Evolutionary conservation across 2,888 invertebrate species (phyloP).

Genomic region (Caenorhabditis virilis): DNA sequence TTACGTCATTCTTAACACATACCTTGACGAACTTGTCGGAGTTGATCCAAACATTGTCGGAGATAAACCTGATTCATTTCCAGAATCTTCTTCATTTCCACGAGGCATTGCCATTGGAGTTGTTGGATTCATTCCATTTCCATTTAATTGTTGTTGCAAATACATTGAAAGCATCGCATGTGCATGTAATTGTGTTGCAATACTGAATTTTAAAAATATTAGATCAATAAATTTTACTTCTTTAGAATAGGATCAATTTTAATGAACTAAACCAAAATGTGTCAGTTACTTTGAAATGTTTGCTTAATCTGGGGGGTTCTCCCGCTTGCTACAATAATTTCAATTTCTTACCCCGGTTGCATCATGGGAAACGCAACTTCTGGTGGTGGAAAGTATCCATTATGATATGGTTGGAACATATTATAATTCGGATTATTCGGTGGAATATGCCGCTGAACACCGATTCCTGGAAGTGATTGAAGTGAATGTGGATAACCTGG

Average conservation of each 20-base stretch:
- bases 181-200: background rate
- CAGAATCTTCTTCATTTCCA: constrained; percentile 3
- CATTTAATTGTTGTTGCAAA: constrained; percentile 3
- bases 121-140: background rate
- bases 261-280: too few relatives aligned
- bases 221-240: too few relatives aligned
- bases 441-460: constrained; percentile 20
- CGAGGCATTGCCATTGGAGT: background rate
- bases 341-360: too few relatives aligned
- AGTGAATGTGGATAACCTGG: background rate
- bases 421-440: background rate
- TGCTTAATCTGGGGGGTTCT: too few relatives aligned
- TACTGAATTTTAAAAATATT: background rate
- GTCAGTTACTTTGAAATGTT: too few relatives aligned
- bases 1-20: too few relatives aligned
- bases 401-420: constrained; percentile 7
- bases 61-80: constrained; percentile 9
- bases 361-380: constrained; percentile 2
- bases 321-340: too few relatives aligned
- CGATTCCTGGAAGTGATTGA: constrained; percentile 13
- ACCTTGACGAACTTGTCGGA: constrained; percentile 2
- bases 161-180: constrained; percentile 3
- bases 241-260: too few relatives aligned
- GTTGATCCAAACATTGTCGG: background rate
- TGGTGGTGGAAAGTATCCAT: constrained; percentile 7